phyloP scores from a whole-genome alignment of 23 tunicate species.

The Oikopleura dioica region DNA sequence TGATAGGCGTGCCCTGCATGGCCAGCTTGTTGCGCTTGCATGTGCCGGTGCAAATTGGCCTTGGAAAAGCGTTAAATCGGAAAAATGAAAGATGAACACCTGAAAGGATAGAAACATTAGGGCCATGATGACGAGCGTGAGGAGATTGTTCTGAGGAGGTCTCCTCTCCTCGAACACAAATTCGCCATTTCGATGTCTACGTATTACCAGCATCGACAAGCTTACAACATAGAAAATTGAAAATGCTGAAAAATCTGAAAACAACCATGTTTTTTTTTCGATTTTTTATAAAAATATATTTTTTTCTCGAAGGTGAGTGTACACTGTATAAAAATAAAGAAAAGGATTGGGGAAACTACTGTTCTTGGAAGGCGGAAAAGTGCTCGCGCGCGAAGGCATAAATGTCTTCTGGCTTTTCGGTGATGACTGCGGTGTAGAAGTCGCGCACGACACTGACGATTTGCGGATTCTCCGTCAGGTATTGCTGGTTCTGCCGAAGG shows the following conservation, averaged over 20 bases:
- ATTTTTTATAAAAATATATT: no score
- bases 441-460: not conserved
- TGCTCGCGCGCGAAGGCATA: not conserved
- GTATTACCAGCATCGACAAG: constrained; percentile 9
- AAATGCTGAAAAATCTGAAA: no score
- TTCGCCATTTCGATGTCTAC: constrained; percentile 5
- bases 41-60: constrained; percentile 8
- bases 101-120: constrained; percentile 3
- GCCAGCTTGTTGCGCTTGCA: not conserved
- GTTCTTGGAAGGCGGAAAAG: not conserved
- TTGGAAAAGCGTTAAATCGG: no score
- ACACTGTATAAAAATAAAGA: no score
- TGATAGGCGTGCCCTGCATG: not conserved
- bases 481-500: not conserved
- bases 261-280: no score
- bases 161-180: constrained; percentile 8
- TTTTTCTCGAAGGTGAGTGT: no score
- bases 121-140: not conserved
- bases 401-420: constrained; percentile 11
- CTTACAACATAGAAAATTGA: no score
- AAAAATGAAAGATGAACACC: no score
- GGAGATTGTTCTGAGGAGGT: constrained; percentile 6
- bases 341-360: no score
- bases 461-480: not conserved
- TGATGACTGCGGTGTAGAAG: not conserved